phyloP scores from a whole-genome alignment of 2,797 vertebrate species.

The Rhinogobio ventralis region DNA sequence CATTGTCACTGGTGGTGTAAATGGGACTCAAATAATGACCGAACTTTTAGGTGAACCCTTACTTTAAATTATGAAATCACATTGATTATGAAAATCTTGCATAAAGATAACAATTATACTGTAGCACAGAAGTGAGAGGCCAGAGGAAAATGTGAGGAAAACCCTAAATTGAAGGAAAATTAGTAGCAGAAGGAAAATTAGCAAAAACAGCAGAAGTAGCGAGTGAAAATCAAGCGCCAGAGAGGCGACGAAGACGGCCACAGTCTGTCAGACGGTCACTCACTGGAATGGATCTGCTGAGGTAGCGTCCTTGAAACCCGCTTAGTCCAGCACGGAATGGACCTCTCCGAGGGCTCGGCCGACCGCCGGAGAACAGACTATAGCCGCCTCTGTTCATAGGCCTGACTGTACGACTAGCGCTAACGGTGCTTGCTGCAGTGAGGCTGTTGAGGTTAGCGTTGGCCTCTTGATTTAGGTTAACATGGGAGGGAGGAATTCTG shows the following conservation, averaged over 20 bases:
- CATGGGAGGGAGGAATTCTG: constrained; percentile 16
- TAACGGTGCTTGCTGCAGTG: background rate
- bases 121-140: constrained; percentile 4
- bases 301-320: constrained; percentile 47
- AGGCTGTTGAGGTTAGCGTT: constrained; percentile 34
- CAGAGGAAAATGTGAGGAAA: background rate
- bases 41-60: background rate
- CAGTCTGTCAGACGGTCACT: constrained; percentile 38
- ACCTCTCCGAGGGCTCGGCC: constrained; percentile 12
- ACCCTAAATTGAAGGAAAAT: background rate
- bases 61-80: background rate
- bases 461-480: constrained; percentile 52
- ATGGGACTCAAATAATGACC: background rate
- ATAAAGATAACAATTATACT: background rate
- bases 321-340: constrained; percentile 12
- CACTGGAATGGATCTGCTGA: constrained; percentile 64
- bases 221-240: background rate
- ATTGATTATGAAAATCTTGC: background rate
- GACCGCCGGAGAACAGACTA: constrained; percentile 35
- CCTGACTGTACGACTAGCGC: constrained; percentile 19
- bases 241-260: background rate
- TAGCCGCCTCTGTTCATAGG: constrained; percentile 48
- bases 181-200: background rate
- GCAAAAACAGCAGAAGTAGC: background rate
- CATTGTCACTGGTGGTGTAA: background rate